Base-by-base conservation (phyloP, 2,113 vertebrate genomes). In the Oostethus manadensis region DNA sequence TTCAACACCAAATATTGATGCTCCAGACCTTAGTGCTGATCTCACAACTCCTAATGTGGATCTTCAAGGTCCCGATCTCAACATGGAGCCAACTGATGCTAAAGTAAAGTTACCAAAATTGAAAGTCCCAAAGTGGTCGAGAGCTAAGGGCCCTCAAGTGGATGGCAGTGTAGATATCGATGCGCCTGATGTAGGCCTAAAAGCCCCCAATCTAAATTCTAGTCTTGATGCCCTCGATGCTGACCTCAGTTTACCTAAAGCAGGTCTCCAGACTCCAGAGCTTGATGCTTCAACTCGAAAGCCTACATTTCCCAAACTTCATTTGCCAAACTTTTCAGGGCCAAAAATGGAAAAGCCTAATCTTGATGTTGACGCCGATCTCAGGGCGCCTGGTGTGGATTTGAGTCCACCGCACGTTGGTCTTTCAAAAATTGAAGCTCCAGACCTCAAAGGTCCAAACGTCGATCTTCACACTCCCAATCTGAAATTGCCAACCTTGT, bases 251-350 rank as follows among this genome's bases (percentile, higher is more conserved):
- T 4, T 42, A 51, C 56, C 65, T 29, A 67, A 78, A 16, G 17
- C 57, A n/a, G 21, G 62, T 1, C 4, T 63, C 13, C 51, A 64
- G 60, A 14, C 63, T 50, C 79, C 78, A 63, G 74, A 76, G 1
- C 60, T 69, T 66, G 74, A 84, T 58, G 64, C 15, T 35, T 57
- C 74, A 57, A 67, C 60, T 40, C 68, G 63, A 29, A 85, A 78
- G 66, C 1, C 77, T 10, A 82, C 77, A 20, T 1, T 67, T 2
- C 80, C 85, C 13, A 68, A 80, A 17, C 4, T 87, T 1, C 38
- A 87, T 38, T 7, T 73, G 6, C 84, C 84, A 45, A 83, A 60
- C 44, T 75, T 87, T 66, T 62, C 80, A 4, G 77, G 50, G 3
- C 58, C 68, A 69, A 76, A 18, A 3, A 64, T 74, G 10, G 84